Conservation (phyloP, 1,140 invertebrate genomes). For the Lepidurus arcticus region DNA sequence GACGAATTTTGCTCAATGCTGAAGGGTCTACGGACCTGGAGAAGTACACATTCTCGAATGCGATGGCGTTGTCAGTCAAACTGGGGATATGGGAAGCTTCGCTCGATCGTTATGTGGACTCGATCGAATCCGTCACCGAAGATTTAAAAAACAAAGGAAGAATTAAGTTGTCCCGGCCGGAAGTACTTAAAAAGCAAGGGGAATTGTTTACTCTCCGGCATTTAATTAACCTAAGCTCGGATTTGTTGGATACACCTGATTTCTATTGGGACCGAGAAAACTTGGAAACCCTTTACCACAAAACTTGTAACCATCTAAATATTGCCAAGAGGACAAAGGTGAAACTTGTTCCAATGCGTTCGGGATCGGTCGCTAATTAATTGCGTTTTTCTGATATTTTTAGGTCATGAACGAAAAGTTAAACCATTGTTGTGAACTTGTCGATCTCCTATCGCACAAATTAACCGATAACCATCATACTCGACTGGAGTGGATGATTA, state of each 20-base stretch:
- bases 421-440: slow-evolving; percentile 83
- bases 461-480: slow-evolving; percentile 85
- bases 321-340: slow-evolving; percentile 75
- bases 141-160: slow-evolving; percentile 65
- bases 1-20: slow-evolving; percentile 42
- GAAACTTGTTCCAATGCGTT: slow-evolving; percentile 33
- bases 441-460: slow-evolving; percentile 78
- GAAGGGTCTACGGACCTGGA: slow-evolving; percentile 50
- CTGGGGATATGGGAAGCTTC: slow-evolving; percentile 85
- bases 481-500: slow-evolving; percentile 93
- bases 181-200: slow-evolving; percentile 82
- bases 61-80: slow-evolving; percentile 84
- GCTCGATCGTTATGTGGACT: slow-evolving; percentile 72
- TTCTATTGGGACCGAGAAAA: slow-evolving; percentile 94
- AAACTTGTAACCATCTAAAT: slow-evolving; percentile 73
- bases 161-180: slow-evolving; percentile 59
- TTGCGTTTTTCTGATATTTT: slow-evolving; percentile 38
- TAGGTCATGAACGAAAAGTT: slow-evolving; percentile 92
- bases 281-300: slow-evolving; percentile 73
- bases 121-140: slow-evolving; percentile 73
- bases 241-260: slow-evolving; percentile 88
- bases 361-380: neutral
- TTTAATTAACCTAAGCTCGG: slow-evolving; percentile 84
- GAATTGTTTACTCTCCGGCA: slow-evolving; percentile 84
- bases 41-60: slow-evolving; percentile 81